Base-by-base conservation (phyloP, 2,888 invertebrate genomes). In the Pristionchus fissidentatus region DNA sequence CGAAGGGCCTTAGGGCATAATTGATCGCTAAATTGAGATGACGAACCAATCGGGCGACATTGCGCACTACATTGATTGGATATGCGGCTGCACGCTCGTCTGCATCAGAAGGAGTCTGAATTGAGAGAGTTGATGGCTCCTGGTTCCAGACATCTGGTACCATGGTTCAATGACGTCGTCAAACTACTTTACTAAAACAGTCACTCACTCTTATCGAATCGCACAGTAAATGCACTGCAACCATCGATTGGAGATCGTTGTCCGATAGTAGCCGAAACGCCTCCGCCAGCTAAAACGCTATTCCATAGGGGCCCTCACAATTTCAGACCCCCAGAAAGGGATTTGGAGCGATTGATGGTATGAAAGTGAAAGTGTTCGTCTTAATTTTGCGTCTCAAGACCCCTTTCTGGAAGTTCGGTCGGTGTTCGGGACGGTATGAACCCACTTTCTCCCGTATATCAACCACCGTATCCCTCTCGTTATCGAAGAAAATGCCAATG, bases 401-500 rank as follows among this genome's bases (percentile, higher is more conserved):
- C n/a, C n/a, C n/a, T n/a, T n/a, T n/a, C n/a, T n/a, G n/a, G n/a
- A n/a, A n/a, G n/a, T n/a, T n/a, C n/a, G n/a, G 19, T 57, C n/a
- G 26, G 5, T 4, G 0, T 57, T 57, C n/a, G 10, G 10, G 4
- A 29, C n/a, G 32, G 19, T 8, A 32, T 26, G 66, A 3, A 66
- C 43, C 26, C 32, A 70, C 70, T n/a, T 70, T 70, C n/a, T 70
- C 70, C 32, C 43, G 38, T 19, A 70, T 70, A 7, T 70, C 70
- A n/a, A n/a, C 70, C n/a, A 70, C 19, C 38, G 70, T 41, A 41
- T 38, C 38, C n/a, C 43, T 70, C 41, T 70, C 70, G 22, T 2
- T 41, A 49, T 77, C 46, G 49, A 77, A 77, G 43, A 32, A 49
- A 13, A 77, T 49, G 3, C 77, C 77, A n/a, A 77, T 77, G 26